Conservation (phyloP, 2,797 vertebrate species). For the Sebastes dallii region DNA sequence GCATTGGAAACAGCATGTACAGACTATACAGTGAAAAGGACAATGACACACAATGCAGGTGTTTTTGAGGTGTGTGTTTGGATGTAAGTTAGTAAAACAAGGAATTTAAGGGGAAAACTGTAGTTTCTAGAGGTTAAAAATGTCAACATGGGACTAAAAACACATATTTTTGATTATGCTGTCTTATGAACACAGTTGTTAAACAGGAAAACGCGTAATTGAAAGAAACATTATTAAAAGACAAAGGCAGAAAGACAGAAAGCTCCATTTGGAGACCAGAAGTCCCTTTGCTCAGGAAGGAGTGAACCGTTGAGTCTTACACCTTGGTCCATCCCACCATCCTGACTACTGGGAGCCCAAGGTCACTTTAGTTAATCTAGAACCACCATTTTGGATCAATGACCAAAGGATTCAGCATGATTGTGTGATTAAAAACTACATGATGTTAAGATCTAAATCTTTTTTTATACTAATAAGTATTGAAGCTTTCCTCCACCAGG, state of each 20-base stretch:
- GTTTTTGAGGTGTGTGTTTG: neutral
- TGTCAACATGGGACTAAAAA: neutral
- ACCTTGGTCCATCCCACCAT: too few relatives aligned
- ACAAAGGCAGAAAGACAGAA: neutral
- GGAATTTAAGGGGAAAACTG: neutral
- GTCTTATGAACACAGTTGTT: neutral
- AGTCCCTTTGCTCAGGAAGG: too few relatives aligned
- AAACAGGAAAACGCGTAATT: too few relatives aligned
- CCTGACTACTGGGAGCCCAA: too few relatives aligned
- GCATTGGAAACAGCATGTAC: neutral
- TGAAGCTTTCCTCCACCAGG: rapidly evolving
- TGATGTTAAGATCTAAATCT: too few relatives aligned
- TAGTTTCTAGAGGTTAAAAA: neutral
- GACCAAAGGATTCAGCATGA: too few relatives aligned
- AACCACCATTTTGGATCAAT: too few relatives aligned
- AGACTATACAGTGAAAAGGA: neutral
- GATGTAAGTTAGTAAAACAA: too few relatives aligned
- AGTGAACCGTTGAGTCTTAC: rapidly evolving
- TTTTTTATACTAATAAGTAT: too few relatives aligned
- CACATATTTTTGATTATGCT: neutral
- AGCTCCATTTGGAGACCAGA: too few relatives aligned
- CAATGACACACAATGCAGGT: neutral
- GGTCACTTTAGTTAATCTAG: too few relatives aligned
- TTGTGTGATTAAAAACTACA: too few relatives aligned
- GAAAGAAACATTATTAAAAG: neutral